These are phyloP conservation scores for Naja naja DNA, from an alignment of 2,113 vertebrate species.

Conservation along the genomic window DNA sequence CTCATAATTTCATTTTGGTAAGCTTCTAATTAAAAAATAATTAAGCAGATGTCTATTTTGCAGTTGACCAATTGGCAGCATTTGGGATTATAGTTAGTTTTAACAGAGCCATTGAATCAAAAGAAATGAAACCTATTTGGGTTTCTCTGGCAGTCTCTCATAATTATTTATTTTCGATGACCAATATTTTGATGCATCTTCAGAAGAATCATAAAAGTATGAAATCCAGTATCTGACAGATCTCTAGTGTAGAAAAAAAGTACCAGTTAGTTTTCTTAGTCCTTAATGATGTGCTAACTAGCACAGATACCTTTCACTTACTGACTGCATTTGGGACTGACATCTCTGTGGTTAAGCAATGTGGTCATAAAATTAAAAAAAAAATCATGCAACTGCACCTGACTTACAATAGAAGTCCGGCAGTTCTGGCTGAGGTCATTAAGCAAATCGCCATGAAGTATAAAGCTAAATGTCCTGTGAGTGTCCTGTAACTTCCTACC, in stretches of 20 bases:
- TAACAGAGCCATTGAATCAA: not conserved
- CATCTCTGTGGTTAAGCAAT: not conserved
- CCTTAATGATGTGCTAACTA: not conserved
- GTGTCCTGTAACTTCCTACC: not conserved
- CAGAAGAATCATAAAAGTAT: not conserved
- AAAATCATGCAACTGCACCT: not conserved
- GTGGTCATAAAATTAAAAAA: not conserved
- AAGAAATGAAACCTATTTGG: not conserved
- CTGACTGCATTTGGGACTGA: not conserved
- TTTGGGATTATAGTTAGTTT: conserved; percentile 1
- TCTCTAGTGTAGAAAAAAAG: not conserved
- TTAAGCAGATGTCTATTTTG: not conserved
- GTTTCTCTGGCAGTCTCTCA: not conserved
- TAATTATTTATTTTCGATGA: conserved; percentile 9
- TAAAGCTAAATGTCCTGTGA: not conserved
- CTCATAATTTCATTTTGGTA: not conserved
- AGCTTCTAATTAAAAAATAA: not conserved
- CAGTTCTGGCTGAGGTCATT: not conserved
- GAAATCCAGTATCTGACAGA: not conserved
- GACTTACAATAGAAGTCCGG: not conserved
- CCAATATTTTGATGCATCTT: not conserved
- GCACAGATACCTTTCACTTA: not conserved
- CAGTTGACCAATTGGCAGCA: not conserved
- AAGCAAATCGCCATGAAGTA: not conserved
- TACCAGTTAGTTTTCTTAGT: not conserved